Evolutionary conservation across 2,113 vertebrate genomes (phyloP).

Genomic region (Burhinus bistriatus): DNA sequence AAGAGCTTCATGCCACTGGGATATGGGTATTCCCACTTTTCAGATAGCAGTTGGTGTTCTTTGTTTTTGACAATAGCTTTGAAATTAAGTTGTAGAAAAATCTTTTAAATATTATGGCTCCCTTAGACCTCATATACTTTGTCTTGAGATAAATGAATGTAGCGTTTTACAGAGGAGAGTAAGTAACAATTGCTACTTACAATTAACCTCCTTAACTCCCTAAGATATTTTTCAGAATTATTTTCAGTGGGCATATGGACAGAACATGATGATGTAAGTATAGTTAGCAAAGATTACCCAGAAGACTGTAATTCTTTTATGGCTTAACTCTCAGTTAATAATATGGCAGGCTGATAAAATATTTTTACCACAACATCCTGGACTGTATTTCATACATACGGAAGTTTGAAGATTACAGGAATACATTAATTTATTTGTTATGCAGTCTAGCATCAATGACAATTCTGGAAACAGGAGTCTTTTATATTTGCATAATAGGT

Average conservation of each 20-base stretch:
- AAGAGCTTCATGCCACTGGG: not conserved
- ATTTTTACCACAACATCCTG: not conserved
- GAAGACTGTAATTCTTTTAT: not conserved
- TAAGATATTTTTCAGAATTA: not conserved
- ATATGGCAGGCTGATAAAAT: not conserved
- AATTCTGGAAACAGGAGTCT: not conserved
- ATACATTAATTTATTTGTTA: not conserved
- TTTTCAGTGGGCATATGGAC: not conserved
- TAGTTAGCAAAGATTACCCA: not conserved
- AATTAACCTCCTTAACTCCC: not conserved
- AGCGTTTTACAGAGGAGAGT: not conserved
- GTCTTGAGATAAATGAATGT: not conserved
- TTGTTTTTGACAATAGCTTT: not conserved
- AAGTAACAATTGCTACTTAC: not conserved
- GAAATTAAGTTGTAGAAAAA: not conserved
- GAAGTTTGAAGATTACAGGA: not conserved
- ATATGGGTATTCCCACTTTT: not conserved
- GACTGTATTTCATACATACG: not conserved
- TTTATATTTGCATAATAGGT: not conserved
- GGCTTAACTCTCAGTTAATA: not conserved
- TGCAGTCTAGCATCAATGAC: not conserved
- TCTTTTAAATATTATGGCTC: not conserved
- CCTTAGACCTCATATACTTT: not conserved
- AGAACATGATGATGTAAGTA: not conserved
- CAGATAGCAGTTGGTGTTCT: not conserved